phyloP scores from a whole-genome alignment of 2,888 invertebrate genomes.

The Cephonodes hylas region DNA sequence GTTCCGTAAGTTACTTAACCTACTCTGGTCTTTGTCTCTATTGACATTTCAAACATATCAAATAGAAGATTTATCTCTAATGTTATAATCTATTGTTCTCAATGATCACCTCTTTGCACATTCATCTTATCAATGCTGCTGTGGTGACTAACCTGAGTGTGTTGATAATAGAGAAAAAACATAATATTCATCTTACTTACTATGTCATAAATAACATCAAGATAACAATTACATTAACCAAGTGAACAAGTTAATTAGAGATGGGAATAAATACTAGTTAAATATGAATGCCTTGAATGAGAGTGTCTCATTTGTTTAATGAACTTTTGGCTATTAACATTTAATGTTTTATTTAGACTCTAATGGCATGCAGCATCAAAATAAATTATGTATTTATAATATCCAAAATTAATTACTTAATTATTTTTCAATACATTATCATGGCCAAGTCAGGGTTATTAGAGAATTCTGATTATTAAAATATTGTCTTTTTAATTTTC shows the following conservation, averaged over 20 bases:
- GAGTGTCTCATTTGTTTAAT: not conserved
- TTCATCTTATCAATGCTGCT: slow-evolving; percentile 23
- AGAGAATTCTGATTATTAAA: not conserved
- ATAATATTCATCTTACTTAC: not conserved
- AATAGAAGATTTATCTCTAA: slow-evolving; percentile 31
- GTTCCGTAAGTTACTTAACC: slow-evolving; percentile 86
- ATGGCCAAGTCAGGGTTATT: not conserved
- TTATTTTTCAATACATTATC: not conserved
- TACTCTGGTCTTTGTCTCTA: slow-evolving; percentile 39
- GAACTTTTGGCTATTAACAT: not conserved
- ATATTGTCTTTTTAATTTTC: slow-evolving; percentile 46
- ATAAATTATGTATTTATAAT: too few relatives aligned
- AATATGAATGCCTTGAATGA: not conserved
- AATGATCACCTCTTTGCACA: slow-evolving; percentile 21
- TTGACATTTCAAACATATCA: slow-evolving; percentile 33
- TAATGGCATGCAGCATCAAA: not conserved
- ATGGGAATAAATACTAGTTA: not conserved
- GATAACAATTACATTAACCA: not conserved
- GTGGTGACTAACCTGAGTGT: not conserved
- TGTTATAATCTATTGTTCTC: slow-evolving; percentile 34
- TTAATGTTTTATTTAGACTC: not conserved
- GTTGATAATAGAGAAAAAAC: slow-evolving; percentile 7
- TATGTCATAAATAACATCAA: not conserved
- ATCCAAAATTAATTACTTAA: not conserved
- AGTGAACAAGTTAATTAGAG: not conserved